Evolutionary conservation across 2,888 invertebrate genomes (phyloP), one percentile per base, ranked within the genome.

Genomic region (Prosapia bicincta): DNA sequence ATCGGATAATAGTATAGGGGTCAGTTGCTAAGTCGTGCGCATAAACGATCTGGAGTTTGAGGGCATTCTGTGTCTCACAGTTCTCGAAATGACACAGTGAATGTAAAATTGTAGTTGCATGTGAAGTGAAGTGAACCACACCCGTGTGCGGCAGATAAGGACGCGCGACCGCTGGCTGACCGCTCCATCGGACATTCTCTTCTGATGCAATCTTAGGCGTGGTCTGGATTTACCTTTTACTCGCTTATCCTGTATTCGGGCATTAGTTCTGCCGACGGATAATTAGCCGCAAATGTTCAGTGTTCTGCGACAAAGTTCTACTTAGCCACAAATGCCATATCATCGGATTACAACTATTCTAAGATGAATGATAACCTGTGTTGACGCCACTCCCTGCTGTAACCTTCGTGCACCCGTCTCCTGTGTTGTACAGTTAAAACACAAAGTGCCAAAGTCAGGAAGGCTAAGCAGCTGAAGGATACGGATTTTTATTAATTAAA

Each of bases 51-150:
- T 30, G 9, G 54, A 10, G 54, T 54, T 54, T 54, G 10, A 20
- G 54, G 54, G 54, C 54, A 54, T 54, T 54, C 54, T 54, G 13
- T 54, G 38, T 38, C 38, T 38, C 15, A 15, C 38, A 7, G 38
- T 10, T 54, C 54, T 54, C 20, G 20, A 20, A 54, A 20, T 54
- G 54, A 54, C 54, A 54, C 54, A 54, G 54, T 54, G 54, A 54
- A 54, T 54, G 54, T 54, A 54, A 20, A 38, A 38, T 38, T 9
- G 30, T 30, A 38, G 38, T 20, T 54, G 54, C 54, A 54, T 54
- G 54, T 54, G 54, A 54, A 54, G 54, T 54, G 54, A 54, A 54
- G 54, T 54, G 54, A 54, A 54, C 54, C 54, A 54, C 54, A 54
- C 54, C 54, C 54, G 20, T 6, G 54, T 9, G 38, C 38, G 38